Evolutionary conservation across 2,797 vertebrate species (phyloP), one percentile per base, ranked within the genome.

Genomic region (Austrolebias charrua): DNA sequence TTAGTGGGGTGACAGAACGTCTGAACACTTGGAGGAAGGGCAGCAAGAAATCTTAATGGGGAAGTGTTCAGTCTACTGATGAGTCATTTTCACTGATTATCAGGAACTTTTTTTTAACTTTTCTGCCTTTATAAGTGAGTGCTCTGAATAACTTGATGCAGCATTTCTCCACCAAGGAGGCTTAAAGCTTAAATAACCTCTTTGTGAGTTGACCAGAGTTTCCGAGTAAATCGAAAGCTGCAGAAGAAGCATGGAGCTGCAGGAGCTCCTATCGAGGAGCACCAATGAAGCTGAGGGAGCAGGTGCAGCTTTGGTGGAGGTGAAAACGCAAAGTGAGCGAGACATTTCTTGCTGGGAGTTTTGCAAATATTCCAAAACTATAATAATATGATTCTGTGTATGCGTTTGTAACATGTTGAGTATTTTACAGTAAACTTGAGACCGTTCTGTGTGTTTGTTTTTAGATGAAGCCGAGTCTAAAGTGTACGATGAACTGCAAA

Each of bases 211-310:
- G 14, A 63, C 28, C 11, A 28, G 49, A 46, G 45, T 55, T 53
- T 29, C 18, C 1, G 3, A 18, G 62, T 15, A 70, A 84, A 85
- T 14, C 35, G 69, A 83, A 82, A 88, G 42, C 46, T 10, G 62
- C 64, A 77, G 33, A 50, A 68, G 44, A 31, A 66, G 38, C 38
- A 90, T 92, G 87, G 92, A 92, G 81, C 49, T 93, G 89, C 40
- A 89, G 4, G 35, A 80, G 0, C 16, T 88, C 13, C 3, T 51
- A 48, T 12, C 12, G 60, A 60, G n/a, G 12, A 53, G 1, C 28
- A n/a, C 53, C 0, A 13, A 55, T n/a, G n/a, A n/a, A n/a, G n/a
- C n/a, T n/a, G n/a, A n/a, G n/a, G n/a, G n/a, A n/a, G n/a, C n/a
- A n/a, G n/a, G n/a, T 33, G 31, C 66, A 35, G 12, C 13, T 0